phyloP scores from a whole-genome alignment of 53 echinoderm and acorn worm genomes.

The Apostichopus leukothele region DNA sequence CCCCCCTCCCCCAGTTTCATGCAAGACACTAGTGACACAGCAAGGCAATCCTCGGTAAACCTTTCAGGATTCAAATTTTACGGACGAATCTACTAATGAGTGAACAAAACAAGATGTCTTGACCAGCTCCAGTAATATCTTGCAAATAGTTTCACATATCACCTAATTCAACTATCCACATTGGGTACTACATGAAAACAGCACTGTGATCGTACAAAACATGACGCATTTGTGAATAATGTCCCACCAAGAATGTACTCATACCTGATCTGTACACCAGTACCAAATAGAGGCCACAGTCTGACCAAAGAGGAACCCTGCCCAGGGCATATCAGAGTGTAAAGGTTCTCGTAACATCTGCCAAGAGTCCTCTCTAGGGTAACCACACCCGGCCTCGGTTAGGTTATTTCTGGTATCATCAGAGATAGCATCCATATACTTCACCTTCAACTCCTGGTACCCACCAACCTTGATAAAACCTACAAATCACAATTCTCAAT shows the following conservation, averaged over 20 bases:
- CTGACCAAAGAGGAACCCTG: slow-evolving; percentile 85
- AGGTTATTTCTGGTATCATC: slow-evolving; percentile 69
- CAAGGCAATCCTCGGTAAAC: no score
- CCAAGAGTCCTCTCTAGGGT: slow-evolving; percentile 74
- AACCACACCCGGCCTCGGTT: slow-evolving; percentile 62
- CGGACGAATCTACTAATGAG: no score
- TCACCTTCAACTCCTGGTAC: slow-evolving; percentile 63
- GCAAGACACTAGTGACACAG: no score
- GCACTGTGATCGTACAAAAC: no score
- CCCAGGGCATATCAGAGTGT: slow-evolving; percentile 84
- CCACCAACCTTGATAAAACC: slow-evolving; percentile 82
- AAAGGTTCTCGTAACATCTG: slow-evolving; percentile 81
- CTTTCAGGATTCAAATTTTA: no score
- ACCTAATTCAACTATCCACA: no score
- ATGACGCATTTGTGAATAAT: no score
- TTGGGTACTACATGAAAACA: no score
- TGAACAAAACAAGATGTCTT: no score
- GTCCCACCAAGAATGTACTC: background rate
- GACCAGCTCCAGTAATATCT: no score
- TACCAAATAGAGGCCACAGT: slow-evolving; percentile 92
- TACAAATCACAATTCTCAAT: slow-evolving; percentile 6
- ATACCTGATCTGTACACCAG: slow-evolving; percentile 96
- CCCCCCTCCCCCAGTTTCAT: no score
- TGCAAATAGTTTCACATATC: no score
- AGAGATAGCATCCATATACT: slow-evolving; percentile 86